Evolutionary conservation across 1,140 invertebrate species (phyloP).

Genomic region (Drosophila arawakana): DNA sequence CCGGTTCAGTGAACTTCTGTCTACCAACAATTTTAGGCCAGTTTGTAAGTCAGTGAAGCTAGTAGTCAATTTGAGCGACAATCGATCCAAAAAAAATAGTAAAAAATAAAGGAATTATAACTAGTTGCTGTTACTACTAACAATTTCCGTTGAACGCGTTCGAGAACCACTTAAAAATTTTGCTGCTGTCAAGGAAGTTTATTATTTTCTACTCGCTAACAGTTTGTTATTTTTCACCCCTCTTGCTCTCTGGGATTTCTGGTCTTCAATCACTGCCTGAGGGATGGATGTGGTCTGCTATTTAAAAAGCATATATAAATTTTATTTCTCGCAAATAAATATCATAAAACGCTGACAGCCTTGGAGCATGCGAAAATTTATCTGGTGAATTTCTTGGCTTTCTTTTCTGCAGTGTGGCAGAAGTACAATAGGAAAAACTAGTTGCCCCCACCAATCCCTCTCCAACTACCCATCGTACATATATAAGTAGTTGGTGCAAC

Average conservation of each 20-base stretch:
- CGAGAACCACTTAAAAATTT: constrained; percentile 31
- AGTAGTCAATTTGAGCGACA: constrained; percentile 9
- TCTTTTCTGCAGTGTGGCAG: constrained; percentile 39
- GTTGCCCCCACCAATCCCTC: constrained; percentile 37
- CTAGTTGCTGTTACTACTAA: constrained; percentile 34
- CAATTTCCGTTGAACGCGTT: constrained; percentile 38
- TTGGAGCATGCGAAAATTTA: constrained; percentile 45
- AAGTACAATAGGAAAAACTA: constrained; percentile 57
- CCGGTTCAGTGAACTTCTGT: constrained; percentile 18
- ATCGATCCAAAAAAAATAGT: constrained; percentile 10
- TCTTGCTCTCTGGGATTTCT: neutral
- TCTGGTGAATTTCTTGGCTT: constrained; percentile 42
- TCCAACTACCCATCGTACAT: neutral
- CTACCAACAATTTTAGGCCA: constrained; percentile 1
- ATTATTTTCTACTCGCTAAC: constrained; percentile 32
- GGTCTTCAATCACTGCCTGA: constrained; percentile 47
- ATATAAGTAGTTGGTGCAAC: constrained; percentile 36
- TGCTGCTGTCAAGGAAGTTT: constrained; percentile 42
- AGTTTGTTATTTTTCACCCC: constrained; percentile 36
- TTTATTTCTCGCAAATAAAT: constrained; percentile 68
- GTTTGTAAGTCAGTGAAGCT: constrained; percentile 1
- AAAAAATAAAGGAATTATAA: constrained; percentile 8
- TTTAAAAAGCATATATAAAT: constrained; percentile 46
- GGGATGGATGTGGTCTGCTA: constrained; percentile 22
- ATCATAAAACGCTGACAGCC: constrained; percentile 59